Evolutionary conservation across 2,888 invertebrate species (phyloP).

Genomic region (Zelleria hepariella): DNA sequence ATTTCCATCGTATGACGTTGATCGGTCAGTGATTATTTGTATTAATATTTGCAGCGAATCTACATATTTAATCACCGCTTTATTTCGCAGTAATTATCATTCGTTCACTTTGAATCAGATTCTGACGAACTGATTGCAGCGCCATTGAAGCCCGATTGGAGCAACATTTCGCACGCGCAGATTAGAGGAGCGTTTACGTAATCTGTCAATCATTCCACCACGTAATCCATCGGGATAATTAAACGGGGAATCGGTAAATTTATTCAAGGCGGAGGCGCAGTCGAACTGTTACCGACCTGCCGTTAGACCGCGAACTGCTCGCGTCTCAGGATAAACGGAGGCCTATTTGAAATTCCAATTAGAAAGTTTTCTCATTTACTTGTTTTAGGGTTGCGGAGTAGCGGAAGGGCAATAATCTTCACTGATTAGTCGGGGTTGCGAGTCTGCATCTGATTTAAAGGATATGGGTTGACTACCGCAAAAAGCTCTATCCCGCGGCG

Average conservation of each 20-base stretch:
- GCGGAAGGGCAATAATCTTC: slow-evolving; percentile 66
- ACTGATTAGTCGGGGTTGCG: slow-evolving; percentile 62
- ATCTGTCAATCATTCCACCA: slow-evolving; percentile 11
- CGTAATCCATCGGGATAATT: slow-evolving; percentile 7
- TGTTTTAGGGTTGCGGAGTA: slow-evolving; percentile 63
- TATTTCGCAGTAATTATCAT: too few species aligned
- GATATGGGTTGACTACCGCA: slow-evolving; percentile 40
- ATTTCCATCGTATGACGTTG: too few species aligned
- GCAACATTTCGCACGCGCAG: neutral
- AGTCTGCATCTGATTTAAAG: slow-evolving; percentile 58
- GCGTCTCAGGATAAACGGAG: slow-evolving; percentile 58
- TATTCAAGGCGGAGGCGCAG: slow-evolving; percentile 5
- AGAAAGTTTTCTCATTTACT: slow-evolving; percentile 72
- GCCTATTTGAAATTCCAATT: slow-evolving; percentile 71
- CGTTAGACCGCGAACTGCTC: slow-evolving; percentile 53
- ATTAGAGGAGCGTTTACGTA: slow-evolving; percentile 6
- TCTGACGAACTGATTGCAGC: neutral
- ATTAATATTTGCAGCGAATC: too few species aligned
- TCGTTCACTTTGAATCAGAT: too few species aligned
- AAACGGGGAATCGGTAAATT: slow-evolving; percentile 1
- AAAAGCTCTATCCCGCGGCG: slow-evolving; percentile 47
- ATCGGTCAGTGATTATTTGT: too few species aligned
- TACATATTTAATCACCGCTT: too few species aligned
- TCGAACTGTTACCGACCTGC: slow-evolving; percentile 13
- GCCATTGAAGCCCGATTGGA: neutral